Base-by-base conservation (phyloP, 2,797 vertebrate species). In the Gallinago nigripennis region DNA sequence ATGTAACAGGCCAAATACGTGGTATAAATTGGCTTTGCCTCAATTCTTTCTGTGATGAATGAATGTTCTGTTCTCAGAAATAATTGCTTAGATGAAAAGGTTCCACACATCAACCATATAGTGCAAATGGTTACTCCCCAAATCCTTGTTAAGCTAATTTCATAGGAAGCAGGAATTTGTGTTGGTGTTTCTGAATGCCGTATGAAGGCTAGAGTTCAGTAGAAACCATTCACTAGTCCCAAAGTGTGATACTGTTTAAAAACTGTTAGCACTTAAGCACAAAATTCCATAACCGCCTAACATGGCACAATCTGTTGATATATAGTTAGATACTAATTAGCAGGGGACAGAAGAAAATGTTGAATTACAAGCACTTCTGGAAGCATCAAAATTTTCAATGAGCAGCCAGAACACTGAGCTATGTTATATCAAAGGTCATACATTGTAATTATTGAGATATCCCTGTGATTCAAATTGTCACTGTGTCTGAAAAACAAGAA, bases 31-130 rank as follows among this genome's bases (percentile, higher is more conserved):
- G 39, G 82, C 84, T 89, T 92, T 94, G 79, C 86, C 65, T 92
- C 83, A 61, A 33, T 95, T 92, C 63, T 94, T 82, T 79, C 78
- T 2, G 1, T 77, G 54, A 94, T 96, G 97, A 98, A 98, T 97
- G 96, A 94, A 88, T 5, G 11, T 94, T 97, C 92, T 98, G 97
- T 97, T 96, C 86, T 94, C 94, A 88, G 41, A 92, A 96, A 94
- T 96, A 97, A 97, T 94, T 93, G 88, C 96, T 90, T 82, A 92
- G 88, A 97, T 95, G 76, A 89, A 95, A 96, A 96, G 88, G 95
- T 83, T 53, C 6, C 82, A 92, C 64, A 93, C 85, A 73, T 92
- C 69, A 70, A 8, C 76, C 24, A 5, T 51, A 37, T 58, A 90
- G 72, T 85, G 72, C 81, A 92, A 87, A 88, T 37, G n/a, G 64